These are phyloP conservation scores for Datnioides undecimradiatus DNA, from an alignment of 2,113 vertebrate genomes.

Conservation along the genomic window DNA sequence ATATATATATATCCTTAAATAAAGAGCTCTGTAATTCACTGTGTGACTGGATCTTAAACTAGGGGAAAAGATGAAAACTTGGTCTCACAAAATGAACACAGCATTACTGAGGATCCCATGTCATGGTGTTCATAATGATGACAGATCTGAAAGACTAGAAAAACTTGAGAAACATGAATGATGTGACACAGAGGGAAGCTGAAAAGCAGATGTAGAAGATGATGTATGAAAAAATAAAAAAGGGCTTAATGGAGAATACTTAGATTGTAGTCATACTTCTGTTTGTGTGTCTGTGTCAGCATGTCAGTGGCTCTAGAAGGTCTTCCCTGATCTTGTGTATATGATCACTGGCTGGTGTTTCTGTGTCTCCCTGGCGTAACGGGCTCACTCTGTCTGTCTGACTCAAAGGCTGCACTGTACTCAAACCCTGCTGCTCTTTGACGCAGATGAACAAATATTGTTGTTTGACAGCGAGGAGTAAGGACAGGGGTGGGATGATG, in stretches of 20 bases:
- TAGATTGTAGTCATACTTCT: slow-evolving; percentile 23
- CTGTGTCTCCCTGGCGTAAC: slow-evolving; percentile 38
- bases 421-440: slow-evolving; percentile 74
- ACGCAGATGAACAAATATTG: slow-evolving; percentile 83
- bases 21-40: slow-evolving; percentile 66
- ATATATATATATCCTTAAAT: slow-evolving; percentile 74
- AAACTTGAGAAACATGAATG: background rate
- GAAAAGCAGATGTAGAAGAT: background rate
- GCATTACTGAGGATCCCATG: background rate
- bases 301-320: slow-evolving; percentile 35
- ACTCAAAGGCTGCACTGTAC: slow-evolving; percentile 75
- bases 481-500: slow-evolving; percentile 42
- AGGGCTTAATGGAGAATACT: background rate
- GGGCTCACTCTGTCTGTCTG: slow-evolving; percentile 43
- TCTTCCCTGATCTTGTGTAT: slow-evolving; percentile 53
- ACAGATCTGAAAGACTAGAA: slow-evolving; percentile 1
- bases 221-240: background rate
- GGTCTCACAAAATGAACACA: background rate
- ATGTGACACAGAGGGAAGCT: background rate
- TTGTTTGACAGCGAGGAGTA: slow-evolving; percentile 70
- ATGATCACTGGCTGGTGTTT: slow-evolving; percentile 36
- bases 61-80: background rate
- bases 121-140: background rate
- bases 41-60: slow-evolving; percentile 34
- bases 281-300: slow-evolving; percentile 61